These are phyloP conservation scores for Wasmannia auropunctata DNA, from an alignment of 1,140 invertebrate species.

Conservation along the genomic window DNA sequence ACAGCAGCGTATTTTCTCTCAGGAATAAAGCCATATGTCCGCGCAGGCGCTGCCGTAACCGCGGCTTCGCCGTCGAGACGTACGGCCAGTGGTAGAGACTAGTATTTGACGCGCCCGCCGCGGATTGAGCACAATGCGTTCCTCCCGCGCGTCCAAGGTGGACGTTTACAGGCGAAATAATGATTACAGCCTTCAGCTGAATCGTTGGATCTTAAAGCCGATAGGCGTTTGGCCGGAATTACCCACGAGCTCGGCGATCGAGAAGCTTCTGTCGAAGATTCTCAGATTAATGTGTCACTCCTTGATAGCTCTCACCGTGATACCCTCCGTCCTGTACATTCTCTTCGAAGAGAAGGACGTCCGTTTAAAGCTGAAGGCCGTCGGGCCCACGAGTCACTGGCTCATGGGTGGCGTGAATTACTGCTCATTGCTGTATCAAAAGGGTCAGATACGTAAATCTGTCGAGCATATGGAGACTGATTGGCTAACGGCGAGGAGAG, in stretches of 20 bases:
- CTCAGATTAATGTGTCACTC: not conserved
- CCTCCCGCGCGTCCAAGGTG: too few relatives aligned
- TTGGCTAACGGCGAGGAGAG: constrained; percentile 63
- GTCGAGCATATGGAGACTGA: constrained; percentile 72
- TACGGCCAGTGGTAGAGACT: not conserved
- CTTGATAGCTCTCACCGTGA: constrained; percentile 9
- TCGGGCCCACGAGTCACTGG: constrained; percentile 72
- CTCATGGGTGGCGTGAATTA: constrained; percentile 76
- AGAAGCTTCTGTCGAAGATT: not conserved
- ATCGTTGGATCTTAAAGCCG: constrained; percentile 27
- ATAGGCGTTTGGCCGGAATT: constrained; percentile 15
- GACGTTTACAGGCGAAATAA: not conserved
- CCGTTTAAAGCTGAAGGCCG: constrained; percentile 67
- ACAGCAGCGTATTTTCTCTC: not conserved
- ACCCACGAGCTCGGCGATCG: not conserved
- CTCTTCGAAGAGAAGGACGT: constrained; percentile 67
- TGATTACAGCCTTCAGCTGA: constrained; percentile 30
- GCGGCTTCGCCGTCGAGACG: not conserved
- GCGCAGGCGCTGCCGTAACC: not conserved
- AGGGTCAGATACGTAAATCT: constrained; percentile 67
- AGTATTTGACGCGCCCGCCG: not conserved
- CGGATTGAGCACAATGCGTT: not conserved
- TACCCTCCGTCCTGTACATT: not conserved
- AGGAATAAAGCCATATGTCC: not conserved
- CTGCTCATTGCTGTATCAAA: constrained; percentile 62